These are phyloP conservation scores for Pampusana beccarii DNA, from an alignment of 2,113 vertebrate species.

Conservation along the genomic window DNA sequence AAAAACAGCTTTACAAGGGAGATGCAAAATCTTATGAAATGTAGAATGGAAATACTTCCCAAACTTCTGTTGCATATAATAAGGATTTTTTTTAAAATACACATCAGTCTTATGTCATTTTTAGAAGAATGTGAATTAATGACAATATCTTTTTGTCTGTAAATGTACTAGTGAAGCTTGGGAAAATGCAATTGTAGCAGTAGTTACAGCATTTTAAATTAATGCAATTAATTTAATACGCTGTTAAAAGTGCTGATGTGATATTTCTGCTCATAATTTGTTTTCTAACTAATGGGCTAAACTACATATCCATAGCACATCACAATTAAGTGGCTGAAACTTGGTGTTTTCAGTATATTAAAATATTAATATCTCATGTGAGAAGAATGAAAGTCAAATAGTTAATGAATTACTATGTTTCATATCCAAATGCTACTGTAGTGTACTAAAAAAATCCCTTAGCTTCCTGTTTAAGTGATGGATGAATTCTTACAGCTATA, in stretches of 20 bases:
- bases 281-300: neutral
- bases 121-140: neutral
- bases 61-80: neutral
- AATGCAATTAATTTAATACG: neutral
- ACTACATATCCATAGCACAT: neutral
- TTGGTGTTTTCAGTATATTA: conserved; percentile 12
- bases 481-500: neutral
- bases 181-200: neutral
- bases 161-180: neutral
- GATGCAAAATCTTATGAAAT: neutral
- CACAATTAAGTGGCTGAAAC: neutral
- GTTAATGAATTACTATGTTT: neutral
- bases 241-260: conserved; percentile 19
- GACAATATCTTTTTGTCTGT: neutral
- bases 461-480: neutral
- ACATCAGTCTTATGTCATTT: neutral
- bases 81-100: neutral
- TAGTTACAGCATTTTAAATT: neutral
- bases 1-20: neutral
- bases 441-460: neutral
- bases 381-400: neutral
- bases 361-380: neutral
- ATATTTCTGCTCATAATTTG: neutral
- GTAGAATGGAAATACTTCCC: neutral
- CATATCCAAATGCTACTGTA: neutral